Evolutionary conservation across 2,797 vertebrate genomes (phyloP), one percentile per base, ranked within the genome.

Genomic region (Gallinago stenura): DNA sequence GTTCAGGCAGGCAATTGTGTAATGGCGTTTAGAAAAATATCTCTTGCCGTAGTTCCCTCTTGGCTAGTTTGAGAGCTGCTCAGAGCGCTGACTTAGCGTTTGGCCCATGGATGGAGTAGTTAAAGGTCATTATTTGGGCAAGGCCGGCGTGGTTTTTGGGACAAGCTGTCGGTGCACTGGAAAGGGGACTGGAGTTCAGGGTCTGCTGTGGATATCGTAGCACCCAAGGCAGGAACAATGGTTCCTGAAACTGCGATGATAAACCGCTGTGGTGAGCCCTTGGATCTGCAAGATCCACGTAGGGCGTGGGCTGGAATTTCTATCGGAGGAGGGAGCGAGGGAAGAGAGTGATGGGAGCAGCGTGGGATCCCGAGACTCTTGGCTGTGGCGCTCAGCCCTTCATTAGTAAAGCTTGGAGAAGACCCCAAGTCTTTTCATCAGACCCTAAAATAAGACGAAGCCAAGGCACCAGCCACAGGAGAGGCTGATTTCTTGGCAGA

Each of bases 91-190:
- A 45, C 60, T 91, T 12, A 25, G 86, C 0, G 0, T 57, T 89
- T 95, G 95, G 90, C 87, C 53, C 19, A 3, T 2, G 48, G 54
- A 28, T 46, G 41, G 87, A 77, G 57, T 31, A 43, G 85, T 71
- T 88, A 39, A 95, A 95, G 87, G 93, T 95, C 82, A 10, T 48
- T 11, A n/a, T 86, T 24, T 89, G 82, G 93, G 89, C 95, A 95
- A 68, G 79, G 81, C 30, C 57, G 1, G 2, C 25, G 33, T 21
- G 64, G 30, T 2, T 89, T 68, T 65, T 57, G 85, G 76, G 93
- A 68, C 19, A 43, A 82, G 39, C 31, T 56, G n/a, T 41, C 2
- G 0, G 33, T 8, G 7, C 10, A 4, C 69, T 17, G 57, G 33
- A 41, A 75, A 75, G 54, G 22, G 10, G 54, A 7, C 5, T 68